Percentiles rank a stretch among this genome's conserved stretches.
Evolutionary conservation across 2,888 invertebrate genomes (phyloP).

Genomic region (Seira ritae): DNA sequence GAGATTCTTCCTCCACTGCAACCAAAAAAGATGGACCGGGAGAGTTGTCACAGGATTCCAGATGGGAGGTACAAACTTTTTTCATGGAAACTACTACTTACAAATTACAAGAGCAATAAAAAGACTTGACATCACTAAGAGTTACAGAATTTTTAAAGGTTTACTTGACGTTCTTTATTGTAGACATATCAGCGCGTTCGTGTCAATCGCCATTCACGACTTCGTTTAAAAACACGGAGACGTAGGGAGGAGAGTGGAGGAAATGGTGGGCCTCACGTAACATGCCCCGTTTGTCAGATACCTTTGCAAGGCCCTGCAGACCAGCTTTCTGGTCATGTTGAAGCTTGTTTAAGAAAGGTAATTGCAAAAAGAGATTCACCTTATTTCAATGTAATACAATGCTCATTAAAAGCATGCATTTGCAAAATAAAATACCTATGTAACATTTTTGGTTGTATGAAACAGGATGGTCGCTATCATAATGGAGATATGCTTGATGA

Average conservation of each 20-base stretch:
- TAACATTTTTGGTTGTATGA: not conserved
- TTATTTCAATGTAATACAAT: not conserved
- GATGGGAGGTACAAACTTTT: conserved; percentile 81
- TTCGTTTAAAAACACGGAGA: conserved; percentile 83
- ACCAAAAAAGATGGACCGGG: conserved; percentile 73
- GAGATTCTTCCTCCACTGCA: conserved; percentile 67
- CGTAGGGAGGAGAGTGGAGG: conserved; percentile 79
- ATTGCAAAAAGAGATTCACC: conserved; percentile 38
- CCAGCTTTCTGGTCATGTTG: conserved; percentile 85
- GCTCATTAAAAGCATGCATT: too few relatives aligned
- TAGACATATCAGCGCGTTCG: conserved; percentile 85
- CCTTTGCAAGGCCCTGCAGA: conserved; percentile 80
- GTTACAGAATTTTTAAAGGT: not conserved
- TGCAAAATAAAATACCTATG: not conserved
- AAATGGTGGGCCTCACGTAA: conserved; percentile 77
- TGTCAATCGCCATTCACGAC: conserved; percentile 83
- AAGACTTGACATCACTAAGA: too few relatives aligned
- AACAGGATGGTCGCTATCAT: conserved; percentile 60
- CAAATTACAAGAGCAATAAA: not conserved
- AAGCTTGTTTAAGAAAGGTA: conserved; percentile 82
- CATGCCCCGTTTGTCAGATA: conserved; percentile 90
- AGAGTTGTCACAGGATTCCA: conserved; percentile 79
- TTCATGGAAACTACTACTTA: not conserved
- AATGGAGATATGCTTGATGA: conserved; percentile 79
- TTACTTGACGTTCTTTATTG: conserved; percentile 62